These are phyloP conservation scores for Drosophila arizonae DNA, from an alignment of 1,140 invertebrate genomes.

Conservation along the genomic window DNA sequence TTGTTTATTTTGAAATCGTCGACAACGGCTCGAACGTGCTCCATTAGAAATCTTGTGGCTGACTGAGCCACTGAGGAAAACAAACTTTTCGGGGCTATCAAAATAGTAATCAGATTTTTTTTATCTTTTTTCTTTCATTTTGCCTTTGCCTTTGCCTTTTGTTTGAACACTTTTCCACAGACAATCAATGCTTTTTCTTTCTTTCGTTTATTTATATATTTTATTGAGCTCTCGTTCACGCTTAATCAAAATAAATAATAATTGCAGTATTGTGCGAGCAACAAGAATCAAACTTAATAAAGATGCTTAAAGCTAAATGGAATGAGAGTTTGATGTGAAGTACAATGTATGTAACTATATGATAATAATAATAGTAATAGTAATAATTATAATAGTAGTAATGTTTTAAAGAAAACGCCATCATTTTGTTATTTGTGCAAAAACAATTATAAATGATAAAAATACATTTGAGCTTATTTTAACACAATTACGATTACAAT, in stretches of 20 bases:
- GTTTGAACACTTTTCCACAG: constrained; percentile 35
- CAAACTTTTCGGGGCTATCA: constrained; percentile 67
- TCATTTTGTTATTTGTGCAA: constrained; percentile 77
- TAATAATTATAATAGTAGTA: constrained; percentile 16
- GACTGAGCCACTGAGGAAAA: constrained; percentile 22
- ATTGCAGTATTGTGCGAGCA: constrained; percentile 46
- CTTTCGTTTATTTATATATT: constrained; percentile 50
- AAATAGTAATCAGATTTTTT: constrained; percentile 66
- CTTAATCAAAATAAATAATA: constrained; percentile 78
- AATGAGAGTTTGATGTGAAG: constrained; percentile 41
- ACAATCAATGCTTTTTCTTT: constrained; percentile 13
- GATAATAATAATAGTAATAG: background rate
- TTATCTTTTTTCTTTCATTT: constrained; percentile 6
- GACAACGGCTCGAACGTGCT: constrained; percentile 43
- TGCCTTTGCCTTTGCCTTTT: constrained; percentile 17
- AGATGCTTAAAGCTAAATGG: constrained; percentile 28
- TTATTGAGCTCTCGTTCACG: constrained; percentile 75
- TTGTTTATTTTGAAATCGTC: constrained; percentile 43
- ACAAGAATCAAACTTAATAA: constrained; percentile 41
- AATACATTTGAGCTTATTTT: constrained; percentile 14
- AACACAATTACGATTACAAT: constrained; percentile 41
- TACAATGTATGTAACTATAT: constrained; percentile 7
- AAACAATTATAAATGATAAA: constrained; percentile 45
- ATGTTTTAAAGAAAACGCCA: constrained; percentile 19
- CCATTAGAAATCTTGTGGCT: constrained; percentile 43